phyloP scores from a whole-genome alignment of 1,140 invertebrate genomes.

The Bombus huntii region DNA sequence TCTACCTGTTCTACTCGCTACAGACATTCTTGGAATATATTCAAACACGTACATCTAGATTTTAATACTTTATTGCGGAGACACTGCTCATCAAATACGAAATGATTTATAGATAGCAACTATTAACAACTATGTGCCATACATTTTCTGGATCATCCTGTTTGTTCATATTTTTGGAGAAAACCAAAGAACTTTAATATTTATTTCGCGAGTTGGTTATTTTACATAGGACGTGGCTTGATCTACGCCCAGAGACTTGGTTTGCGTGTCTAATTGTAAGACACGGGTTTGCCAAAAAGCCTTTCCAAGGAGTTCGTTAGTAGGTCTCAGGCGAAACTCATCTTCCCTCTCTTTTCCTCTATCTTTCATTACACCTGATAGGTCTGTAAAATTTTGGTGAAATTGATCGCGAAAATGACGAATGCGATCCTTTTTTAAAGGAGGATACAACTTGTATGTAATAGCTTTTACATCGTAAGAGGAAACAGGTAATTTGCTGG shows the following conservation, averaged over 20 bases:
- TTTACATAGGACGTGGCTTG: background rate
- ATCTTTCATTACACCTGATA: background rate
- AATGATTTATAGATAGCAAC: background rate
- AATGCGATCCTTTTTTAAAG: background rate
- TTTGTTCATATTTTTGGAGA: too few species aligned
- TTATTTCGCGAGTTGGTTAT: too few species aligned
- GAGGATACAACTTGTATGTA: background rate
- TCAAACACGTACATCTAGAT: background rate
- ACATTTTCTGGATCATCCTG: too few species aligned
- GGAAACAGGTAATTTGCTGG: background rate
- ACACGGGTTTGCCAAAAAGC: background rate
- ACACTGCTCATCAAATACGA: rapidly evolving
- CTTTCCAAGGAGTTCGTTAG: background rate
- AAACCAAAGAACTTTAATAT: too few species aligned
- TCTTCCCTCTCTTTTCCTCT: background rate
- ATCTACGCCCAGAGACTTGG: too few species aligned
- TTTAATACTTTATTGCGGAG: background rate
- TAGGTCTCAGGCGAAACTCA: background rate
- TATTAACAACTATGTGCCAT: background rate
- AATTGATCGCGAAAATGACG: background rate
- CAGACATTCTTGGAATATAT: background rate
- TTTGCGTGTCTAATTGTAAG: background rate
- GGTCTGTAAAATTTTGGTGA: background rate
- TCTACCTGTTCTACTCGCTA: background rate
- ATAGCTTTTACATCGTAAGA: background rate